Percentiles rank a stretch among this genome's conserved stretches.
phyloP scores from a whole-genome alignment of 2,797 vertebrate genomes.

The Sebastes paucispinis region DNA sequence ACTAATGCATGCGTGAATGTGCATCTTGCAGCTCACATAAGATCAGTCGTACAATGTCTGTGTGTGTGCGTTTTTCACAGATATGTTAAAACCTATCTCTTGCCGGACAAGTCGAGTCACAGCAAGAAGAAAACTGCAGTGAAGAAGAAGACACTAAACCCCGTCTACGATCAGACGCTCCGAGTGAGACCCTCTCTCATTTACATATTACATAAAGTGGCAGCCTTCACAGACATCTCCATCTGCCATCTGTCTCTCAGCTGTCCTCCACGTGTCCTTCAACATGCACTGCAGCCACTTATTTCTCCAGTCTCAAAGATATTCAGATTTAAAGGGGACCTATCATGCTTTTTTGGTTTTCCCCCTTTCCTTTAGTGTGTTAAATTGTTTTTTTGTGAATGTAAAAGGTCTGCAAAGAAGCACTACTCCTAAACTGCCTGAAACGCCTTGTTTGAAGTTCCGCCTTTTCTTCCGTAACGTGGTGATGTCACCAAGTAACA shows the following conservation, averaged over 20 bases:
- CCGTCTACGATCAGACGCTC: slow-evolving; percentile 92
- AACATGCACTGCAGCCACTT: neutral
- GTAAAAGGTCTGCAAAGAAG: too few relatives aligned
- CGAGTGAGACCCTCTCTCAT: slow-evolving; percentile 79
- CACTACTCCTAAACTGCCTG: too few relatives aligned
- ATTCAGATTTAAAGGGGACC: neutral
- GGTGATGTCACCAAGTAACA: too few relatives aligned
- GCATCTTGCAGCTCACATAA: neutral
- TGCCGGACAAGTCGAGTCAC: slow-evolving; percentile 91
- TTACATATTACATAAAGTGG: slow-evolving; percentile 17
- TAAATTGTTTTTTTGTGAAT: too few relatives aligned
- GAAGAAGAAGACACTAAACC: slow-evolving; percentile 91
- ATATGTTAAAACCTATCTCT: slow-evolving; percentile 95
- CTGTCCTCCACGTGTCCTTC: neutral
- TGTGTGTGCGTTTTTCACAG: slow-evolving; percentile 72
- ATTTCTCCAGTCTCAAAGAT: neutral
- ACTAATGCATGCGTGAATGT: slow-evolving; percentile 5
- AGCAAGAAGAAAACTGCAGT: slow-evolving; percentile 94
- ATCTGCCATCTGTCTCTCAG: slow-evolving; percentile 1
- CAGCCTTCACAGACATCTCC: neutral
- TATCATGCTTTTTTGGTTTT: too few relatives aligned
- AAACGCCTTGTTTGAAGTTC: too few relatives aligned
- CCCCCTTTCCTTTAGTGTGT: too few relatives aligned
- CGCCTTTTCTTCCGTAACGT: too few relatives aligned
- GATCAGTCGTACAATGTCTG: neutral